A percentile compares a stretch with the other conserved stretches of the same genome.
Conservation (phyloP, 1,140 invertebrate genomes). For the Magallana ariakensis region DNA sequence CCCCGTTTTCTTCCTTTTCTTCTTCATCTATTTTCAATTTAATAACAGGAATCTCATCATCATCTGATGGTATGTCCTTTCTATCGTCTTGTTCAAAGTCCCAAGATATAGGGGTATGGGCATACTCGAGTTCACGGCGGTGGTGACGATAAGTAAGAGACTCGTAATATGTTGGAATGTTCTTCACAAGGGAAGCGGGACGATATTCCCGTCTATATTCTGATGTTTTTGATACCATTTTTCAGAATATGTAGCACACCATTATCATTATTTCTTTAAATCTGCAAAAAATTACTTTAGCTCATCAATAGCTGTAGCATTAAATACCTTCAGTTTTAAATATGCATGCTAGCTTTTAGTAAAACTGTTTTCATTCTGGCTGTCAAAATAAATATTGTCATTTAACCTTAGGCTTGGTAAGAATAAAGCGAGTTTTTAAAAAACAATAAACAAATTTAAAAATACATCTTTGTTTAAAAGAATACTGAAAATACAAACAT, state of each 20-base stretch:
- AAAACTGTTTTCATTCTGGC: neutral
- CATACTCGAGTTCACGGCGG: conserved; percentile 42
- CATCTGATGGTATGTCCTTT: neutral
- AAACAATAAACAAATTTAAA: too few relatives aligned
- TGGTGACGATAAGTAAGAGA: conserved; percentile 42
- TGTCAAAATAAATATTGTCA: neutral
- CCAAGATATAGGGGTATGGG: conserved; percentile 49
- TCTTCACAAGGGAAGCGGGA: conserved; percentile 28
- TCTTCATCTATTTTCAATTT: conserved; percentile 41
- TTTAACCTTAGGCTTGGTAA: neutral
- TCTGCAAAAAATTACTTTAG: neutral
- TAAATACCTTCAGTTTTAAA: neutral
- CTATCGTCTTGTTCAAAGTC: neutral
- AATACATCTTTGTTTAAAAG: too few relatives aligned
- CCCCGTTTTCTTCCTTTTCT: neutral
- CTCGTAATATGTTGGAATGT: conserved; percentile 53
- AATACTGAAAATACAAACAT: too few relatives aligned
- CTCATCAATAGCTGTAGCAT: neutral
- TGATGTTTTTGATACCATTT: conserved; percentile 48
- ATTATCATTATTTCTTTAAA: neutral
- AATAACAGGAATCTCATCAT: conserved; percentile 7
- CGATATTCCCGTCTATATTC: conserved; percentile 40
- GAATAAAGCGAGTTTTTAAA: too few relatives aligned
- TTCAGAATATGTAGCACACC: neutral
- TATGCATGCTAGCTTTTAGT: neutral